These are phyloP conservation scores for Maconellicoccus hirsutus DNA, from an alignment of 1,140 invertebrate species.

Conservation along the genomic window DNA sequence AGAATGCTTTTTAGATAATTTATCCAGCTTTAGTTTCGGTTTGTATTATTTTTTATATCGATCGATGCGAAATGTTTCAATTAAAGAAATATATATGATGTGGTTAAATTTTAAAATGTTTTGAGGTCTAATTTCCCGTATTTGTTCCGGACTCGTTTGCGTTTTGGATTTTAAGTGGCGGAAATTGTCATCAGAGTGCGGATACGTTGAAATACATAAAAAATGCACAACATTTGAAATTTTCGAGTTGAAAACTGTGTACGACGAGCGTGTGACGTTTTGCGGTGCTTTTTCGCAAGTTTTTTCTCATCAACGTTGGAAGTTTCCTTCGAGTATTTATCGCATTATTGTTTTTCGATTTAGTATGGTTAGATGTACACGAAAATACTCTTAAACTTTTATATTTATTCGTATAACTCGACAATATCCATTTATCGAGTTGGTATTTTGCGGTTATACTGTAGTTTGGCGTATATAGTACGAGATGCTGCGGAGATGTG, in stretches of 20 bases:
- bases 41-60: too few species aligned
- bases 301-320: background rate
- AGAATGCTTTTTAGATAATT: background rate
- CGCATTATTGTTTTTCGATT: slow-evolving; percentile 16
- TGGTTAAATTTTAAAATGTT: too few species aligned
- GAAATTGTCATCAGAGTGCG: too few species aligned
- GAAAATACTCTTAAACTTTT: slow-evolving; percentile 15
- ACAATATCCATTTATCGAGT: background rate
- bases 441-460: background rate
- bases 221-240: background rate
- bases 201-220: too few species aligned
- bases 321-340: slow-evolving; percentile 16
- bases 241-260: background rate
- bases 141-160: too few species aligned
- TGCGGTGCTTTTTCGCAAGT: background rate
- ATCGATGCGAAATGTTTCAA: too few species aligned
- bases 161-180: too few species aligned
- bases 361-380: background rate
- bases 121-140: too few species aligned
- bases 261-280: background rate
- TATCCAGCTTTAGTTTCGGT: background rate
- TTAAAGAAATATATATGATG: too few species aligned
- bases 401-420: background rate
- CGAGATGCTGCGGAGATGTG: too few species aligned
- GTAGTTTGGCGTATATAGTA: too few species aligned